Evolutionary conservation across 92 coral and sea anemone species (phyloP).

Genomic region (Zoanthus sansibaricus): DNA sequence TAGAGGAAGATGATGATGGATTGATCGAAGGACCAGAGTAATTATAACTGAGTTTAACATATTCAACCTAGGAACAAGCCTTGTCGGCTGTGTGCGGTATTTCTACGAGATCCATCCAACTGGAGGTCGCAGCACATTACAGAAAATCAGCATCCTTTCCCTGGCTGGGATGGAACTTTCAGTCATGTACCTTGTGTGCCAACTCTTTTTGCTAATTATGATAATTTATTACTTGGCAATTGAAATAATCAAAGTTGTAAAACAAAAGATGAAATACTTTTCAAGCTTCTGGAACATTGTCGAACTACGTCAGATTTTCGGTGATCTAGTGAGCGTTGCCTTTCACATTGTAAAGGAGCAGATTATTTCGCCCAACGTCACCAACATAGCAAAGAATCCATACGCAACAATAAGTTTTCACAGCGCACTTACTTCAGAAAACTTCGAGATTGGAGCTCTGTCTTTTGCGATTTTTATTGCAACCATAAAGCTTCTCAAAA

Average conservation of each 20-base stretch:
- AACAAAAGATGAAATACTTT: constrained; percentile 25
- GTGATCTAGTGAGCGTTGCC: constrained; percentile 12
- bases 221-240: constrained; percentile 16
- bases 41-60: constrained; percentile 22
- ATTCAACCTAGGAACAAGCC: constrained; percentile 32
- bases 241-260: constrained; percentile 28
- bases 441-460: constrained; percentile 27
- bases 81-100: neutral
- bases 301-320: constrained; percentile 28
- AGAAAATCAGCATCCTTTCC: constrained; percentile 18
- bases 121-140: constrained; percentile 9
- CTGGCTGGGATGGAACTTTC: constrained; percentile 14
- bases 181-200: constrained; percentile 16
- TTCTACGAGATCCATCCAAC: constrained; percentile 19
- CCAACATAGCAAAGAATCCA: neutral
- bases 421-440: neutral
- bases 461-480: constrained; percentile 40
- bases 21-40: constrained; percentile 27
- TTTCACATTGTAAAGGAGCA: constrained; percentile 34
- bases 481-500: constrained; percentile 36
- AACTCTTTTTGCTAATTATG: constrained; percentile 24
- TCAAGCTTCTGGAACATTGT: constrained; percentile 20
- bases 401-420: constrained; percentile 25
- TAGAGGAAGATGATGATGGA: neutral
- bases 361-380: neutral